Conservation (phyloP, 92 coral and sea anemone species). For the Metridium senile region DNA sequence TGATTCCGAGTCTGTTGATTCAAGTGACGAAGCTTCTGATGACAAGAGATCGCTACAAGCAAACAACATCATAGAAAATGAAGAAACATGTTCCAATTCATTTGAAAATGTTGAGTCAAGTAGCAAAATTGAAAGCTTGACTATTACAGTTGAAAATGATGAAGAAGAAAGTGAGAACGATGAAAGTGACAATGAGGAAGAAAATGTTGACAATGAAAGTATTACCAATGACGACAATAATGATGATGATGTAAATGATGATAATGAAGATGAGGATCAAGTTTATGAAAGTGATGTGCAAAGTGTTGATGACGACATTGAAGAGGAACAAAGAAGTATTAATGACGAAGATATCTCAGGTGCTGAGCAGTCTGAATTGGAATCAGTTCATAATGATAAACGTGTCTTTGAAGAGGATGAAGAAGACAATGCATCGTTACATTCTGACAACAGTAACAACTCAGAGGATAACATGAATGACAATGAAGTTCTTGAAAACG, state of each 20-base stretch:
- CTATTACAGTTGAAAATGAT: slow-evolving; percentile 50
- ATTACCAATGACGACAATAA: slow-evolving; percentile 11
- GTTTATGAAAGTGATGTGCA: background rate
- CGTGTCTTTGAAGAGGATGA: background rate
- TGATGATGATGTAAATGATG: slow-evolving; percentile 6
- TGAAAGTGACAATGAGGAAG: slow-evolving; percentile 23
- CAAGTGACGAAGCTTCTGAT: slow-evolving; percentile 22
- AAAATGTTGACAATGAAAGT: slow-evolving; percentile 14
- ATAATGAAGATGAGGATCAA: slow-evolving; percentile 15
- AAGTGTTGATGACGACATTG: background rate
- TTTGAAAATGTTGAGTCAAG: background rate
- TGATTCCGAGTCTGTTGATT: slow-evolving; percentile 3
- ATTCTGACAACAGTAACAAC: background rate
- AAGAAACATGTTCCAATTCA: background rate
- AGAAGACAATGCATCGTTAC: background rate
- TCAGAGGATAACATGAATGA: background rate
- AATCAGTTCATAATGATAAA: background rate
- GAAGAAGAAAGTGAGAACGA: slow-evolving; percentile 26
- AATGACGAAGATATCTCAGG: background rate
- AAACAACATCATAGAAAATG: background rate
- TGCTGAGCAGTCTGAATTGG: background rate
- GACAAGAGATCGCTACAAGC: slow-evolving; percentile 8
- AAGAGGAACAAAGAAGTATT: slow-evolving; percentile 7
- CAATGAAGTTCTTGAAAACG: background rate
- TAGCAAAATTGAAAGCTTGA: slow-evolving; percentile 32